Base-by-base conservation (phyloP, 92 coral and sea anemone species). In the Desmophyllum pertusum region DNA sequence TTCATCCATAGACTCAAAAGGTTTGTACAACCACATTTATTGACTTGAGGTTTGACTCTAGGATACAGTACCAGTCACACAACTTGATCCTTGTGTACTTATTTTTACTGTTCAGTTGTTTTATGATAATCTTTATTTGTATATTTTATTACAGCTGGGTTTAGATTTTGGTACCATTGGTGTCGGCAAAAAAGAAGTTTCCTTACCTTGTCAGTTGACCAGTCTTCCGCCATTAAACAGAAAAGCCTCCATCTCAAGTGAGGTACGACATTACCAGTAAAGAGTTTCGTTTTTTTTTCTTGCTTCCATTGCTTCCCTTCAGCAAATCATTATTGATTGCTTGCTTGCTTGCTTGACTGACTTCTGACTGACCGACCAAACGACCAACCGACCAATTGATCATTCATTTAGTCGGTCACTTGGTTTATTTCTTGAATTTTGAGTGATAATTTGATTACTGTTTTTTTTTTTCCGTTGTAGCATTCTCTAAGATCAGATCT, bases 151-250 rank as follows among this genome's bases (percentile, higher is more conserved):
- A 55, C 79, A 94, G 98, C 89, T 94, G 64, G 98, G 98, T 5
- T 77, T 94, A 39, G 98, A 94, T 76, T 86, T 83, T 27, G 82
- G 93, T 59, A 72, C 85, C 27, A 78, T 87, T 69, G 91, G 93
- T 53, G 61, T 83, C 39, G 76, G 85, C 38, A 88, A 76, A 61
- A 92, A 94, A 73, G 95, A 96, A 25, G 91, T 89, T 77, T 27
- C 85, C 35, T 17, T 81, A 18, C 98, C 99, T 18, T 85, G 89
- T 23, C 69, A 86, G 79, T 73, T 96, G 50, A 90, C 93, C 35
- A 96, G 93, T 79, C 82, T 96, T 2, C 99, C 98, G 35, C 88
- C 88, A 45, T 78, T 91, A 19, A 94, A 88, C 83, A 78, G 91
- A 80, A 61, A 89, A 18, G 78, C 81, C 39, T 85, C 92, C 23